Evolutionary conservation across 2,888 invertebrate genomes (phyloP).

Genomic region (Ormyrus nitidulus): DNA sequence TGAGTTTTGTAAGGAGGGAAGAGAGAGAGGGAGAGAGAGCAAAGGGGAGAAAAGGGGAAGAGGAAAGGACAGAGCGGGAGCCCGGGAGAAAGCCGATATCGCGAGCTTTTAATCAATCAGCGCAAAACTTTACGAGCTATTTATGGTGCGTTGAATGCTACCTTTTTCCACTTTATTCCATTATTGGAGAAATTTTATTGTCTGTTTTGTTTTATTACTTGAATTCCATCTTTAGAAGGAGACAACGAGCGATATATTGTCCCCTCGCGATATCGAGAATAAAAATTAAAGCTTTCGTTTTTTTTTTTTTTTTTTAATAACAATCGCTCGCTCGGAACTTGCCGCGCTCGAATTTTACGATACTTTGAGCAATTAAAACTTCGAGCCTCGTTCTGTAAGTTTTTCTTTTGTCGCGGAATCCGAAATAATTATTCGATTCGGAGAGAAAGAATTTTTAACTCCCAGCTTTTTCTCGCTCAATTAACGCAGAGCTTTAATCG

Average conservation of each 20-base stretch:
- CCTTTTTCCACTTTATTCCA: constrained; percentile 33
- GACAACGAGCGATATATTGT: neutral
- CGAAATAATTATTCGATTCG: too few relatives aligned
- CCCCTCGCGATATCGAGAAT: constrained; percentile 25
- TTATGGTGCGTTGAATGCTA: constrained; percentile 34
- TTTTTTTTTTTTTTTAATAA: too few relatives aligned
- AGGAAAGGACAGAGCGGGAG: constrained; percentile 50
- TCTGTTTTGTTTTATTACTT: constrained; percentile 41
- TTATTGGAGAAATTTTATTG: constrained; percentile 35
- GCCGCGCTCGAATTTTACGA: too few relatives aligned
- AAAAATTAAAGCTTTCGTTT: constrained; percentile 14
- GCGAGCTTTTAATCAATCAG: constrained; percentile 49
- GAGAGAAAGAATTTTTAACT: too few relatives aligned
- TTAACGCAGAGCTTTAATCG: too few relatives aligned
- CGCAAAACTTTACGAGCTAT: constrained; percentile 49
- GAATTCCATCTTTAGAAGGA: constrained; percentile 17
- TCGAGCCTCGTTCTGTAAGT: too few relatives aligned
- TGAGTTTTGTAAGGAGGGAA: constrained; percentile 4
- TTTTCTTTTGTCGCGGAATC: too few relatives aligned
- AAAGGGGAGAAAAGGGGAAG: neutral
- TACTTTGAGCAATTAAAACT: too few relatives aligned
- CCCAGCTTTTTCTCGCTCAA: too few relatives aligned
- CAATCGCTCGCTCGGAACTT: too few relatives aligned
- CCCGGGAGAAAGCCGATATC: constrained; percentile 40
- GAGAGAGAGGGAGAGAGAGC: neutral